Percentiles rank a stretch among this genome's conserved stretches.
These are phyloP conservation scores for Endotricha flammealis DNA, from an alignment of 2,888 invertebrate genomes.

Conservation along the genomic window DNA sequence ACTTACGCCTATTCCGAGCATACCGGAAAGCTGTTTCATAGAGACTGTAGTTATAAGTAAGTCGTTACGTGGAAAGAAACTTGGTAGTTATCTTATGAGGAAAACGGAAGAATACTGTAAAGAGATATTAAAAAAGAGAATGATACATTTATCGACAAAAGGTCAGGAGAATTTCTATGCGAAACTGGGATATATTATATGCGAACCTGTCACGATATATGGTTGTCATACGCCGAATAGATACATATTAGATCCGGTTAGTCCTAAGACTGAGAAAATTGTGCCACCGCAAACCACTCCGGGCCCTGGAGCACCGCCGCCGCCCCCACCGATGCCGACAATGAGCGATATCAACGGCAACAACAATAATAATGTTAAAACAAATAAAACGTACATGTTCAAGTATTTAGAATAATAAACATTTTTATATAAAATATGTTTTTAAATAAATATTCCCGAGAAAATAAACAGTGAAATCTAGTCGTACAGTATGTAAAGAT, in stretches of 20 bases:
- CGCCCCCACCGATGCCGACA: conserved; percentile 64
- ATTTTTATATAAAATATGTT: background rate
- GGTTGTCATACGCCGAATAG: conserved; percentile 54
- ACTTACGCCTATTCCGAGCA: conserved; percentile 83
- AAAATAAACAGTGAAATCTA: too few relatives aligned
- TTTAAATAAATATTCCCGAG: too few relatives aligned
- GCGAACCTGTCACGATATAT: conserved; percentile 84
- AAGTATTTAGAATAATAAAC: conserved; percentile 38
- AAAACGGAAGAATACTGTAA: conserved; percentile 86
- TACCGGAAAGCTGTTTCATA: conserved; percentile 85
- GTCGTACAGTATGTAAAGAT: too few relatives aligned
- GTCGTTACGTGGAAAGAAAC: conserved; percentile 83
- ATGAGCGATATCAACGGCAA: conserved; percentile 22
- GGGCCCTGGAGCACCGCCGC: conserved; percentile 36
- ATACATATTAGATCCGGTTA: conserved; percentile 22
- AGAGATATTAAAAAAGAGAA: conserved; percentile 77
- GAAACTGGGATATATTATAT: conserved; percentile 84
- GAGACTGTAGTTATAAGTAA: conserved; percentile 89
- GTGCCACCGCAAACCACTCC: conserved; percentile 30
- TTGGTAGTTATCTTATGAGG: conserved; percentile 86
- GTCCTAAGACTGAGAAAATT: conserved; percentile 29
- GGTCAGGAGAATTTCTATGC: conserved; percentile 87
- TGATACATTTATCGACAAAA: conserved; percentile 83
- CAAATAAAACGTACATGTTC: conserved; percentile 61
- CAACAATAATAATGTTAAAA: conserved; percentile 36